Conservation (phyloP, 1,140 invertebrate species). For the Coptotermes formosanus region DNA sequence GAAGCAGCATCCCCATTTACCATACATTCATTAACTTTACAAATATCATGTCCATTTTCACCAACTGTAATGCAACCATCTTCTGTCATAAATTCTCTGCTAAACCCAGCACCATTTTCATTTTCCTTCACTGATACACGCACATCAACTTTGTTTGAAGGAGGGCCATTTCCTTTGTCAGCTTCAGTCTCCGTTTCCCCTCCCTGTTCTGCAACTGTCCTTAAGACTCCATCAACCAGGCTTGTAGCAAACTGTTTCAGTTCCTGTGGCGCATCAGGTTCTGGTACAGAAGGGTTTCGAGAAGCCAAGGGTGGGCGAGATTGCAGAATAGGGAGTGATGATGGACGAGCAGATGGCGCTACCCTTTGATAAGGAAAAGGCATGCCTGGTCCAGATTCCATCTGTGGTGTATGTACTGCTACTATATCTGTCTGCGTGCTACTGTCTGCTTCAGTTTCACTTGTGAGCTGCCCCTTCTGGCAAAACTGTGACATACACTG, state of each 20-base stretch:
- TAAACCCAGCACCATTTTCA: not conserved
- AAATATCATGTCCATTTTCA: not conserved
- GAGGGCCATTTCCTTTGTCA: not conserved
- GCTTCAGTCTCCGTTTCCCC: not conserved
- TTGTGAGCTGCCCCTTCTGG: conserved; percentile 41
- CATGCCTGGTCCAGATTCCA: conserved; percentile 21
- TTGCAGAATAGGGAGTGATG: conserved; percentile 28
- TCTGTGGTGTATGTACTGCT: conserved; percentile 69
- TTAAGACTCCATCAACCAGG: conserved; percentile 30
- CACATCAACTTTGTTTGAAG: not conserved
- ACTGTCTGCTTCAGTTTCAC: not conserved
- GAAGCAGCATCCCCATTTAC: not conserved
- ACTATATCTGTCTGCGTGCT: conserved; percentile 74
- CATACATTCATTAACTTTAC: not conserved
- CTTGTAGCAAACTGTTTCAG: conserved; percentile 30
- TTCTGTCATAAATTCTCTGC: not conserved
- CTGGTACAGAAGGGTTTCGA: not conserved
- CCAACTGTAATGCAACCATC: not conserved
- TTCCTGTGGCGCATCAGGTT: conserved; percentile 25
- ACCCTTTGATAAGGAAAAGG: conserved; percentile 28
- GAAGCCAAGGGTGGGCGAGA: not conserved
- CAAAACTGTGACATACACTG: conserved; percentile 60
- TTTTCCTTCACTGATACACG: not conserved
- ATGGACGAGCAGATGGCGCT: conserved; percentile 15
- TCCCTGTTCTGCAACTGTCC: conserved; percentile 25